phyloP scores from a whole-genome alignment of 2,888 invertebrate genomes.

The Clostera curtula region DNA sequence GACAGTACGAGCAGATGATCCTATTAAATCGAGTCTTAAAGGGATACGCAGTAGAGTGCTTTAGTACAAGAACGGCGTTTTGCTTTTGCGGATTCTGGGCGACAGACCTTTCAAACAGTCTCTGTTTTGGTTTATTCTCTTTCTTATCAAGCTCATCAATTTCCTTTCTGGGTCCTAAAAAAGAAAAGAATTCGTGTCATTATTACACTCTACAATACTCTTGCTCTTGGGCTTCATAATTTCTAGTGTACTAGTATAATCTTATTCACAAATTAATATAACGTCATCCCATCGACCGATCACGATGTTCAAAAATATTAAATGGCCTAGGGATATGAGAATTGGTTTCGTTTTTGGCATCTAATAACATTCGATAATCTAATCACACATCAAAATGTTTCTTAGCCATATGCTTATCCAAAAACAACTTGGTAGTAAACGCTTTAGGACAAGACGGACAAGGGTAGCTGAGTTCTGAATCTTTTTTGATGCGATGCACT shows the following conservation, averaged over 20 bases:
- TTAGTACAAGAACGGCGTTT: conserved; percentile 61
- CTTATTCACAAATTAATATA: too few relatives aligned
- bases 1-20: conserved; percentile 63
- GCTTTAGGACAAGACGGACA: conserved; percentile 69
- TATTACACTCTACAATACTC: conserved; percentile 39
- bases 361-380: too few relatives aligned
- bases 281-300: too few relatives aligned
- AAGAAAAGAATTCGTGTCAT: conserved; percentile 64
- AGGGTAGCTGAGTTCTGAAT: conserved; percentile 56
- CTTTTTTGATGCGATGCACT: conserved; percentile 59
- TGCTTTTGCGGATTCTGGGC: conserved; percentile 65
- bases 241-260: too few relatives aligned
- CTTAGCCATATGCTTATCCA: conserved; percentile 71
- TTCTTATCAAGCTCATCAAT: conserved; percentile 50
- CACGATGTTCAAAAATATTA: too few relatives aligned
- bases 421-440: conserved; percentile 69
- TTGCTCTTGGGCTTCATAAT: too few relatives aligned
- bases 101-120: conserved; percentile 66
- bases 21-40: conserved; percentile 67
- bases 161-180: conserved; percentile 63
- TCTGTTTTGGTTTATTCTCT: conserved; percentile 63
- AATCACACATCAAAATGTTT: conserved; percentile 62
- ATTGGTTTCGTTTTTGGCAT: too few relatives aligned
- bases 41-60: conserved; percentile 59
- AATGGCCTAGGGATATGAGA: too few relatives aligned